phyloP scores from a whole-genome alignment of 2,888 invertebrate genomes.

The Patella pellucida region DNA sequence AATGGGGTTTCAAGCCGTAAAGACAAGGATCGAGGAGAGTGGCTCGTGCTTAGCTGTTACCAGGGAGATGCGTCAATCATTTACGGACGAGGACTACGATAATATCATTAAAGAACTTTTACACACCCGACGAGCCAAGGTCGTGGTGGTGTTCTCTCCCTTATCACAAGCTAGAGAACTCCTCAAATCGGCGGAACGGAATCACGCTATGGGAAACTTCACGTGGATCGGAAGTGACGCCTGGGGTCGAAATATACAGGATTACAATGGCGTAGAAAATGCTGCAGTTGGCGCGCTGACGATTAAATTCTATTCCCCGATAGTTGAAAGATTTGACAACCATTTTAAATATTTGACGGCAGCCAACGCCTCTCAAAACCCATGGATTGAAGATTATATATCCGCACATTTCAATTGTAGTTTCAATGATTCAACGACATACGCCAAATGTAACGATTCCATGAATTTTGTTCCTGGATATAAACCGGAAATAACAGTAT shows the following conservation, averaged over 20 bases:
- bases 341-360: constrained; percentile 30
- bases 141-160: constrained; percentile 37
- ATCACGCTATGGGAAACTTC: constrained; percentile 31
- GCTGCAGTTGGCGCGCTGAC: constrained; percentile 36
- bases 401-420: constrained; percentile 31
- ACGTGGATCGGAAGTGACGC: constrained; percentile 48
- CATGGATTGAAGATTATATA: constrained; percentile 41
- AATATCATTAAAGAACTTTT: constrained; percentile 27
- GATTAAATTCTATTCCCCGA: constrained; percentile 34
- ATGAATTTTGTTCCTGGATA: constrained; percentile 22
- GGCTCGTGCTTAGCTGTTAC: constrained; percentile 38
- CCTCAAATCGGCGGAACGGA: constrained; percentile 29
- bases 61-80: constrained; percentile 27
- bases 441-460: background rate
- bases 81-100: constrained; percentile 33
- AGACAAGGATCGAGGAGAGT: constrained; percentile 18
- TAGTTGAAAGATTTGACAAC: constrained; percentile 40
- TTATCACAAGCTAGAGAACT: constrained; percentile 30
- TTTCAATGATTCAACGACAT: background rate
- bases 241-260: constrained; percentile 41
- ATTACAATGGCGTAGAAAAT: constrained; percentile 35
- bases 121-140: constrained; percentile 25
- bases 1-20: constrained; percentile 27
- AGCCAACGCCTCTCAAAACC: constrained; percentile 29
- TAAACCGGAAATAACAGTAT: constrained; percentile 34